Evolutionary conservation across 2,113 vertebrate genomes (phyloP), one percentile per base, ranked within the genome.

Genomic region (Gavia stellata): DNA sequence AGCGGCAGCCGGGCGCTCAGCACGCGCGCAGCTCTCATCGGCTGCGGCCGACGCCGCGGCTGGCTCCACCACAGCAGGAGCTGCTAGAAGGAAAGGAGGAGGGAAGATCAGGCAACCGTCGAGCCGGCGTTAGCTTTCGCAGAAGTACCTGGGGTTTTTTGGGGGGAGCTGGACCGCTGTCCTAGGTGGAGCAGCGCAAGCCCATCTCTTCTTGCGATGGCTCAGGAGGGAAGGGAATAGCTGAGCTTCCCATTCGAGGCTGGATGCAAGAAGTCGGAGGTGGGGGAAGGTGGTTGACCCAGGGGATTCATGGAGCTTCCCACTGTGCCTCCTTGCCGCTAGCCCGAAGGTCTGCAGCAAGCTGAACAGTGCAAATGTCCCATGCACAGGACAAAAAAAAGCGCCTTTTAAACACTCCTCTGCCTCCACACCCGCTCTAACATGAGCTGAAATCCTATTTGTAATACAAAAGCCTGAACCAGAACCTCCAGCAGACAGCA

Each of bases 71-170:
- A 0, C 3, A 4, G 62, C 63, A 1, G 28, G 63, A 66, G 56
- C 31, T 81, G 52, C 36, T 8, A 3, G 84, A 38, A 18, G 28
- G 56, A 33, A 13, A 52, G 49, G 12, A 29, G 52, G n/a, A 3
- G 79, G 38, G 58, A 31, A 63, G 49, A 80, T 71, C 47, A 44
- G 50, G 63, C 28, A 40, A 11, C 26, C 1, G 11, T n/a, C 2
- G 7, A 80, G n/a, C 11, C 2, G 0, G n/a, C 1, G 1, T 17
- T 17, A 16, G 34, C 40, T 34, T 13, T 45, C 4, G 10, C 14
- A 10, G 74, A 20, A 44, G 40, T 16, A 24, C 3, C 1, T 0
- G 2, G 45, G 31, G 23, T 2, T 36, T 44, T 6, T 1, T 2
- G 40, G 62, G 66, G 67, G 38, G 12, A 86, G 59, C 78, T 29